Percentiles rank a stretch among this genome's conserved stretches.
Evolutionary conservation across 92 coral and sea anemone species (phyloP).

Genomic region (Pocillopora grandis): DNA sequence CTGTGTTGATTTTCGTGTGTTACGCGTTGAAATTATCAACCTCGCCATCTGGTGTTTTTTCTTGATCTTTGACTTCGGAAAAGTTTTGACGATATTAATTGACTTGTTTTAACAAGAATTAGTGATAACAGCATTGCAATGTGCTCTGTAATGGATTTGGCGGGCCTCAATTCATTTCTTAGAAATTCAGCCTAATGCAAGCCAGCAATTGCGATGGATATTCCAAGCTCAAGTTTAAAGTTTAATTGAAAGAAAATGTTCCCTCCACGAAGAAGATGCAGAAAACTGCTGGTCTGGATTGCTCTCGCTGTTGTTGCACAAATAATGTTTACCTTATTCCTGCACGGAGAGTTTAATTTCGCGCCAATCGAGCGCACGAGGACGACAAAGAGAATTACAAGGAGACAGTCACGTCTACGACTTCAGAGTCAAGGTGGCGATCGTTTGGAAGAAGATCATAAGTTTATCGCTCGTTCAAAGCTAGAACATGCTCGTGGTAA

Average conservation of each 20-base stretch:
- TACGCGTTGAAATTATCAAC: slow-evolving; percentile 41
- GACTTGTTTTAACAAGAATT: slow-evolving; percentile 27
- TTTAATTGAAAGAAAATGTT: slow-evolving; percentile 28
- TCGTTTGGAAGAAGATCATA: slow-evolving; percentile 9
- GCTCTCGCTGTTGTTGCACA: slow-evolving; percentile 39
- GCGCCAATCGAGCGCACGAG: slow-evolving; percentile 38
- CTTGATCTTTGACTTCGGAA: slow-evolving; percentile 43
- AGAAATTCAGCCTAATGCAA: background rate
- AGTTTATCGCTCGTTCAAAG: slow-evolving; percentile 32
- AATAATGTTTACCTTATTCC: slow-evolving; percentile 27
- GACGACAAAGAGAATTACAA: background rate
- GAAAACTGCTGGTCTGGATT: slow-evolving; percentile 49
- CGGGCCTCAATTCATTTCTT: background rate
- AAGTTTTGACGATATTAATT: slow-evolving; percentile 20
- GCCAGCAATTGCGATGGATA: background rate
- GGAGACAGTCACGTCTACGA: slow-evolving; percentile 16
- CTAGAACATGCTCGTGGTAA: slow-evolving; percentile 15
- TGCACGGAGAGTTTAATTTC: slow-evolving; percentile 40
- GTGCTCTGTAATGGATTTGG: slow-evolving; percentile 30
- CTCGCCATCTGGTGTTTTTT: slow-evolving; percentile 8
- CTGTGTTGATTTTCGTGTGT: slow-evolving; percentile 20
- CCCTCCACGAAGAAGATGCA: slow-evolving; percentile 50
- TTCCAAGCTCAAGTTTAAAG: background rate
- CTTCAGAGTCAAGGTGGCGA: slow-evolving; percentile 35
- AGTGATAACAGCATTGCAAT: slow-evolving; percentile 27